Conservation (phyloP, 2,888 invertebrate genomes). For the Nephrotoma appendiculata region DNA sequence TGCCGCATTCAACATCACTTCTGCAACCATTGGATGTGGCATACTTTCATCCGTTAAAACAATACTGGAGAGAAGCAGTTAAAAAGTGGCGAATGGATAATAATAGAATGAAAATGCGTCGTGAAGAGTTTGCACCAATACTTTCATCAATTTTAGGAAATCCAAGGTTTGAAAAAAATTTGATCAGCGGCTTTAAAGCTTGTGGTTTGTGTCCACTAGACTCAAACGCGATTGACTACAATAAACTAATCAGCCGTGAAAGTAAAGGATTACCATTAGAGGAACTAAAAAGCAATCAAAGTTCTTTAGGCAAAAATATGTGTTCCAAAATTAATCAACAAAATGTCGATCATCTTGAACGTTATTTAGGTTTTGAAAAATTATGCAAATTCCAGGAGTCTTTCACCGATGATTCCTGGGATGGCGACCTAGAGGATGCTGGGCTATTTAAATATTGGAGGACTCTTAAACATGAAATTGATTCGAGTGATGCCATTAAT, state of each 20-base stretch:
- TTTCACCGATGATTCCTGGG: background rate
- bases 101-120: background rate
- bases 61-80: constrained; percentile 19
- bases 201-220: background rate
- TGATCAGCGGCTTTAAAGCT: background rate
- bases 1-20: constrained; percentile 16
- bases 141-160: background rate
- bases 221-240: background rate
- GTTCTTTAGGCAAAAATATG: no score
- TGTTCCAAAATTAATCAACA: no score
- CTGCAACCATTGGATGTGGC: constrained; percentile 27
- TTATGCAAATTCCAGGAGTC: background rate
- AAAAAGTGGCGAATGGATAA: constrained; percentile 15
- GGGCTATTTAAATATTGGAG: background rate
- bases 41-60: constrained; percentile 23
- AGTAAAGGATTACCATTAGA: no score
- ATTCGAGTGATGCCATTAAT: background rate
- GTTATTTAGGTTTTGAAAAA: background rate
- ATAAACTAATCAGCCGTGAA: no score
- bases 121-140: background rate
- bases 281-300: no score
- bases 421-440: background rate
- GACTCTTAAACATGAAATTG: background rate
- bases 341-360: no score
- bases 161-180: background rate